phyloP scores from a whole-genome alignment of 1,140 invertebrate genomes.

The Euwallacea fornicatus region DNA sequence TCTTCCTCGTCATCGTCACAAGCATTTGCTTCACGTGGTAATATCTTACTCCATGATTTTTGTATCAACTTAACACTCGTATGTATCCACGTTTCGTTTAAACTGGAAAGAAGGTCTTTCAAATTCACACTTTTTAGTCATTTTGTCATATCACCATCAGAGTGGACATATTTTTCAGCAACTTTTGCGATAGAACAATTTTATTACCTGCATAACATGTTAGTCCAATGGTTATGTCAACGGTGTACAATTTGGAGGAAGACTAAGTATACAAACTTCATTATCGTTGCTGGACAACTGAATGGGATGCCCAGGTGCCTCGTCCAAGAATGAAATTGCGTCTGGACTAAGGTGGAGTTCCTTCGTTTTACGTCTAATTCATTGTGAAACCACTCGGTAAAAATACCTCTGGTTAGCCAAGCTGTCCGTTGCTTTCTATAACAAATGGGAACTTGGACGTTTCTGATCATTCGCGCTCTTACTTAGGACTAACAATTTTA shows the following conservation, averaged over 20 bases:
- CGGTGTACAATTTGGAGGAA: conserved; percentile 21
- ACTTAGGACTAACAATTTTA: too few relatives aligned
- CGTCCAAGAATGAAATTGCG: conserved; percentile 45
- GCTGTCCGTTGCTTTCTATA: conserved; percentile 47
- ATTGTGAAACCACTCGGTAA: conserved; percentile 31
- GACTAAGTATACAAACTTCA: conserved; percentile 14
- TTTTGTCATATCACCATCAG: conserved; percentile 14
- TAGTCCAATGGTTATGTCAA: conserved; percentile 27
- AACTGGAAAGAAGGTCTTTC: conserved; percentile 15
- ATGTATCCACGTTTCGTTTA: conserved; percentile 16
- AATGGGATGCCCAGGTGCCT: conserved; percentile 41
- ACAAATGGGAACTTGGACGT: conserved; percentile 44
- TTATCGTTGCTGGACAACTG: conserved; percentile 21
- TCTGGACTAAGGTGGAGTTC: conserved; percentile 36
- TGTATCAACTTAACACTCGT: conserved; percentile 6
- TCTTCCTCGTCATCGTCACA: conserved; percentile 23
- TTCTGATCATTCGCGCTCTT: too few relatives aligned
- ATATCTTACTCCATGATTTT: conserved; percentile 20
- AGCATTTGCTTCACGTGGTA: conserved; percentile 4
- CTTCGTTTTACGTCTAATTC: conserved; percentile 23
- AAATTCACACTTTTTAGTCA: conserved; percentile 7
- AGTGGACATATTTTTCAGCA: conserved; percentile 21
- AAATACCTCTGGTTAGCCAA: conserved; percentile 31
- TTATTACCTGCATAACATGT: conserved; percentile 29
- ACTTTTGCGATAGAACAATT: conserved; percentile 24